A percentile compares a stretch with the other conserved stretches of the same genome.
Evolutionary conservation across 2,113 vertebrate species (phyloP).

Genomic region (Condylura cristata): DNA sequence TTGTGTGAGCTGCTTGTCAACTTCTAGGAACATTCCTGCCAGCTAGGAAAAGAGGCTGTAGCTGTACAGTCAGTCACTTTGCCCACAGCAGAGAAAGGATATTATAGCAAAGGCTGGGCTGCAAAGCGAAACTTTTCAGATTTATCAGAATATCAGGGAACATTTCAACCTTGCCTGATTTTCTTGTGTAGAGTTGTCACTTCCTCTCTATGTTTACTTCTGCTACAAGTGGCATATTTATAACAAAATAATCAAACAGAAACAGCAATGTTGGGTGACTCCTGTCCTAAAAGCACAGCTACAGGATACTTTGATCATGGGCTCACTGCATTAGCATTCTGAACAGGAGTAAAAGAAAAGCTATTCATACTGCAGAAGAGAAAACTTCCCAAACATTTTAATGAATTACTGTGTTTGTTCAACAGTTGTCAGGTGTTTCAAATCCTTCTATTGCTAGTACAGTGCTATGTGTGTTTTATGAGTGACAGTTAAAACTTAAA

Average conservation of each 20-base stretch:
- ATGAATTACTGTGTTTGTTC: slow-evolving; percentile 84
- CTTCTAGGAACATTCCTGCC: slow-evolving; percentile 65
- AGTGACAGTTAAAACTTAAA: slow-evolving; percentile 71
- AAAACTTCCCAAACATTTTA: slow-evolving; percentile 82
- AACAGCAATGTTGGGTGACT: slow-evolving; percentile 72
- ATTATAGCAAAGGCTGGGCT: slow-evolving; percentile 46
- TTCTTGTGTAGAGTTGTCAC: slow-evolving; percentile 70
- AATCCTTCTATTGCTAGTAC: slow-evolving; percentile 63
- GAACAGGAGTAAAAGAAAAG: slow-evolving; percentile 78
- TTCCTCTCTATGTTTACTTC: slow-evolving; percentile 51
- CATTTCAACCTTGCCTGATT: slow-evolving; percentile 51
- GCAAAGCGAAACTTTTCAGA: slow-evolving; percentile 59
- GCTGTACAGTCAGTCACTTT: slow-evolving; percentile 58
- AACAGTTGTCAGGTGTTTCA: slow-evolving; percentile 80
- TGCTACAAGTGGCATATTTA: slow-evolving; percentile 75
- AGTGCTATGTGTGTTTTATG: slow-evolving; percentile 64
- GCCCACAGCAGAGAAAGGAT: slow-evolving; percentile 53
- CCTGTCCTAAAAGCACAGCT: slow-evolving; percentile 77
- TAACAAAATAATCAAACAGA: slow-evolving; percentile 72
- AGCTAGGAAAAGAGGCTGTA: slow-evolving; percentile 51
- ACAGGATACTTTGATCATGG: slow-evolving; percentile 84
- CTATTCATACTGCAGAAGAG: slow-evolving; percentile 74
- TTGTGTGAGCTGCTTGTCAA: slow-evolving; percentile 35
- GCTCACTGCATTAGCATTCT: slow-evolving; percentile 79
- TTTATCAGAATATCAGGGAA: slow-evolving; percentile 68